A percentile compares a stretch with the other conserved stretches of the same genome.
These are phyloP conservation scores for Scaptomyza hsui DNA, from an alignment of 1,140 invertebrate species.

Conservation along the genomic window DNA sequence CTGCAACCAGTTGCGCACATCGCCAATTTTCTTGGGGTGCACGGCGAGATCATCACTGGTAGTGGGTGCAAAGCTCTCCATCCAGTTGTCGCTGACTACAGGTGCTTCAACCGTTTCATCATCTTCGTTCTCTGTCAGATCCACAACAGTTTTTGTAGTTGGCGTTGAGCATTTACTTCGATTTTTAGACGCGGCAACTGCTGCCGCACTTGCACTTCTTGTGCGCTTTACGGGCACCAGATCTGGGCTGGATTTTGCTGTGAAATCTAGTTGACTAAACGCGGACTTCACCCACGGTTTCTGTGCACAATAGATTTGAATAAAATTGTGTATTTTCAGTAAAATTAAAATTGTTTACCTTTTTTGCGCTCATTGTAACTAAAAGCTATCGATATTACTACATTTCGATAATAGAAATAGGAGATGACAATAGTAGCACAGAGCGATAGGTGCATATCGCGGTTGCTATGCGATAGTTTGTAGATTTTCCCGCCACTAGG, in stretches of 20 bases:
- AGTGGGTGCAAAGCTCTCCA: slow-evolving; percentile 85
- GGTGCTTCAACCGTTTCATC: slow-evolving; percentile 3
- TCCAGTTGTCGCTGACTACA: slow-evolving; percentile 83
- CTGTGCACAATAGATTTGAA: slow-evolving; percentile 12
- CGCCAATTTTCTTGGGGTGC: slow-evolving; percentile 87
- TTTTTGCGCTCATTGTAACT: slow-evolving; percentile 65
- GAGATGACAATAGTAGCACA: neutral
- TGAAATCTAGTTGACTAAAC: slow-evolving; percentile 53
- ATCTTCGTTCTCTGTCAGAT: slow-evolving; percentile 34
- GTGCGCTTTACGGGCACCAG: slow-evolving; percentile 42
- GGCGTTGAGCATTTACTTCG: neutral
- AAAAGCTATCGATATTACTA: slow-evolving; percentile 3
- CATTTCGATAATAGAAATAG: neutral
- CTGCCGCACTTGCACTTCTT: slow-evolving; percentile 31
- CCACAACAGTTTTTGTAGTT: slow-evolving; percentile 28
- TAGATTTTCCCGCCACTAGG: neutral
- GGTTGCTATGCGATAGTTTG: neutral
- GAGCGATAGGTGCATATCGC: neutral
- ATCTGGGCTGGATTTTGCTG: slow-evolving; percentile 11
- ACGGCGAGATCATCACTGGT: slow-evolving; percentile 86
- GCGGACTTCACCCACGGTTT: slow-evolving; percentile 60
- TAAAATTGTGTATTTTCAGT: neutral
- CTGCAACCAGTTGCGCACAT: slow-evolving; percentile 86
- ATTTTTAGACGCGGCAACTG: neutral
- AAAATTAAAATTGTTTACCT: slow-evolving; percentile 66